phyloP scores from a whole-genome alignment of 2,888 invertebrate genomes.

The Eutolmus rufibarbis region DNA sequence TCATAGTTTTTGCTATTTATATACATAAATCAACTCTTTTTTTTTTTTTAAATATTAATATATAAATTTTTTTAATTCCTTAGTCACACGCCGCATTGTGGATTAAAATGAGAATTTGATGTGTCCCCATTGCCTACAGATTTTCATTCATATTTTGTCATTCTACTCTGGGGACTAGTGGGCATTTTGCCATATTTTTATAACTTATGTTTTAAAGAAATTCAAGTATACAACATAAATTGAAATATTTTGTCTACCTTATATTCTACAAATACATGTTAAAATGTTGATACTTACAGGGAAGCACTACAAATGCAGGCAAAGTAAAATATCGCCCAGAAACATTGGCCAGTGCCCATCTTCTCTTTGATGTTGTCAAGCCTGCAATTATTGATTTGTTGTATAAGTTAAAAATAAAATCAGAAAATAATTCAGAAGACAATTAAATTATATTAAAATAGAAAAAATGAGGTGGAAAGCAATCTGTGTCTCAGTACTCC shows the following conservation, averaged over 20 bases:
- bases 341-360: constrained; percentile 63
- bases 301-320: constrained; percentile 64
- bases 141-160: background rate
- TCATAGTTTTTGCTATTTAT: background rate
- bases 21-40: background rate
- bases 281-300: constrained; percentile 59
- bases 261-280: background rate
- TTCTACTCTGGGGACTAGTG: background rate
- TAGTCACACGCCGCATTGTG: background rate
- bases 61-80: background rate
- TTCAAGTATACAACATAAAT: background rate
- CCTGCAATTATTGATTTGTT: constrained; percentile 31
- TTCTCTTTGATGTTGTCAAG: constrained; percentile 49
- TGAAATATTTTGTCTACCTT: background rate
- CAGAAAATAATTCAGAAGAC: background rate
- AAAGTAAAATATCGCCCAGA: constrained; percentile 64
- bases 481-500: background rate
- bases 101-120: background rate
- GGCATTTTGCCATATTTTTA: background rate
- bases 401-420: background rate
- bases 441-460: background rate
- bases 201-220: background rate
- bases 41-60: no score
- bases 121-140: background rate
- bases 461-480: background rate